Evolutionary conservation across 2,888 invertebrate genomes (phyloP).

Genomic region (Podotricha telesiphe): DNA sequence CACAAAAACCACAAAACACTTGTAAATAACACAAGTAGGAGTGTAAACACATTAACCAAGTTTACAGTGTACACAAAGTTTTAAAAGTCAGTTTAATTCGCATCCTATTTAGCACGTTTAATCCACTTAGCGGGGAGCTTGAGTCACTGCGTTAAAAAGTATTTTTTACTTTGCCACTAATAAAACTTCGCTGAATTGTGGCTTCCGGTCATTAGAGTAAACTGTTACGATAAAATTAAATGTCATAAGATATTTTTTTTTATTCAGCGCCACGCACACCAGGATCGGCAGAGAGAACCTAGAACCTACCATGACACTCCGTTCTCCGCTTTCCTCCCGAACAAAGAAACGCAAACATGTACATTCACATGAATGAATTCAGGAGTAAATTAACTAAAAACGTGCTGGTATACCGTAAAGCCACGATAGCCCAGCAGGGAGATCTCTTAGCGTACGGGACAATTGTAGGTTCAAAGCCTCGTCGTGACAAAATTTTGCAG

Average conservation of each 20-base stretch:
- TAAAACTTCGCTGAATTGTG: conserved; percentile 23
- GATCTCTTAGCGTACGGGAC: too few relatives aligned
- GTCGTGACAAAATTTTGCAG: too few relatives aligned
- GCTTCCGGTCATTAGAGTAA: conserved; percentile 25
- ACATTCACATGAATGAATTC: too few relatives aligned
- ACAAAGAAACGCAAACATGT: too few relatives aligned
- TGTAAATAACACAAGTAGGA: conserved; percentile 7
- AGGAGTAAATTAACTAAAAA: too few relatives aligned
- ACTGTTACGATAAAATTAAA: conserved; percentile 11
- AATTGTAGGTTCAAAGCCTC: too few relatives aligned
- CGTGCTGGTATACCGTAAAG: too few relatives aligned
- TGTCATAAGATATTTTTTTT: not conserved
- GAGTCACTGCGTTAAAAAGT: conserved; percentile 24
- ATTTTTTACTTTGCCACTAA: conserved; percentile 22
- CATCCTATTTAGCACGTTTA: conserved; percentile 42
- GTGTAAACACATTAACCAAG: conserved; percentile 23
- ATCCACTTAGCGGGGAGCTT: conserved; percentile 35
- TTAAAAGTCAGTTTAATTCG: conserved; percentile 38
- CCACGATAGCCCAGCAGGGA: too few relatives aligned
- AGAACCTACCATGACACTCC: too few relatives aligned
- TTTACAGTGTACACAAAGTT: conserved; percentile 30
- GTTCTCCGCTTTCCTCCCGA: too few relatives aligned
- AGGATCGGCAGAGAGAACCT: too few relatives aligned
- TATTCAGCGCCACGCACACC: too few relatives aligned
- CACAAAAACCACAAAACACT: not conserved